Percentiles rank a stretch among this genome's conserved stretches.
Evolutionary conservation across 2,113 vertebrate species (phyloP).

Genomic region (Seriola rivoliana): DNA sequence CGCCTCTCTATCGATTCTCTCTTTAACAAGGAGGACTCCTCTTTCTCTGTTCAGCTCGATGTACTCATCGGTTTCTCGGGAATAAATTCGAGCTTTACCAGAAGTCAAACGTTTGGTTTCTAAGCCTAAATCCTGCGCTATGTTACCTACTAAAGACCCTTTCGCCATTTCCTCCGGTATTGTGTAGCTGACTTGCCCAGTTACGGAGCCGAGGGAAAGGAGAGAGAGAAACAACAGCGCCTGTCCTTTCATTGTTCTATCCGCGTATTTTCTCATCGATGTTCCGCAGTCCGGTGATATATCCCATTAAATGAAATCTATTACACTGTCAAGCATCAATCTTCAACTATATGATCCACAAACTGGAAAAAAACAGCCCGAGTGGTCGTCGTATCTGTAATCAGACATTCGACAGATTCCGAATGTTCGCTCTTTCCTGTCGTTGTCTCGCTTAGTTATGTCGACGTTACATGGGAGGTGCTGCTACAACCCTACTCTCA

Average conservation of each 20-base stretch:
- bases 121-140: constrained; percentile 82
- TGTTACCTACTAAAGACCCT: constrained; percentile 40
- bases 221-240: constrained; percentile 29
- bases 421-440: neutral
- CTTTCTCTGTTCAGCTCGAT: constrained; percentile 52
- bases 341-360: neutral
- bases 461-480: constrained; percentile 19
- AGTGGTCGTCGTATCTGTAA: too few relatives aligned
- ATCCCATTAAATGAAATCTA: too few relatives aligned
- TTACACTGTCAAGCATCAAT: neutral
- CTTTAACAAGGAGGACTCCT: constrained; percentile 67
- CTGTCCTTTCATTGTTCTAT: constrained; percentile 55
- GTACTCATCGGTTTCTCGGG: constrained; percentile 64
- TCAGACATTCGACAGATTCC: neutral
- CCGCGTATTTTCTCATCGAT: neutral
- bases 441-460: neutral
- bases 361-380: neutral
- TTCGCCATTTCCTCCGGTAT: constrained; percentile 42
- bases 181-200: constrained; percentile 58
- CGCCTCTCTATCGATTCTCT: constrained; percentile 86
- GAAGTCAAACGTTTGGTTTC: constrained; percentile 68
- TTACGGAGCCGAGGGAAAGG: constrained; percentile 20
- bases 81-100: constrained; percentile 75
- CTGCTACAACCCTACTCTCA: neutral
- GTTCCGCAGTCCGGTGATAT: too few relatives aligned